These are phyloP conservation scores for Chymomyza caudatula DNA, from an alignment of 2,888 invertebrate genomes.

Conservation along the genomic window DNA sequence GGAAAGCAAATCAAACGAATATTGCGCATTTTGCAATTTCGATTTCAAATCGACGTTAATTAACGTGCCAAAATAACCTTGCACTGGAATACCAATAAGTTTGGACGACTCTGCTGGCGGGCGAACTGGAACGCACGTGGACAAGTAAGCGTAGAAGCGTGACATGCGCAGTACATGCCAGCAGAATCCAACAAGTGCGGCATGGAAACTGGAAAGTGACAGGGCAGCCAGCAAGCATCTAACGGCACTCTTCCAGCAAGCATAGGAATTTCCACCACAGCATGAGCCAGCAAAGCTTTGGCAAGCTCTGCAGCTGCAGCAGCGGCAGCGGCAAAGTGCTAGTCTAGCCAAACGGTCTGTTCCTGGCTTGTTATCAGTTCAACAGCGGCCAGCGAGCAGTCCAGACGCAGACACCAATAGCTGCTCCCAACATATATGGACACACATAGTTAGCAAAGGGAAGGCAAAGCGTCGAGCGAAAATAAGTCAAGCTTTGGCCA, in stretches of 20 bases:
- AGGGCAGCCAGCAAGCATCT: slow-evolving; percentile 10
- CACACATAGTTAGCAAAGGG: background rate
- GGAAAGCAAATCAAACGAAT: too few relatives aligned
- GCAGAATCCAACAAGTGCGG: slow-evolving; percentile 74
- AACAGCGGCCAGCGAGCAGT: slow-evolving; percentile 2
- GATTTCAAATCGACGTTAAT: too few relatives aligned
- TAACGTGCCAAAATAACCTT: too few relatives aligned
- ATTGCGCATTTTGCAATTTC: too few relatives aligned
- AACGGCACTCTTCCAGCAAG: slow-evolving; percentile 15
- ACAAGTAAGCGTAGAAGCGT: slow-evolving; percentile 35
- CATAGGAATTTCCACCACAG: slow-evolving; percentile 34
- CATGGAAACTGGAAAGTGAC: slow-evolving; percentile 27
- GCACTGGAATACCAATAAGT: background rate
- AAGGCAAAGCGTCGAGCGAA: background rate
- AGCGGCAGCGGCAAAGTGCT: background rate
- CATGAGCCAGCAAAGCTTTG: slow-evolving; percentile 10
- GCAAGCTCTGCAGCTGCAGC: too few relatives aligned
- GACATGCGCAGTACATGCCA: slow-evolving; percentile 56
- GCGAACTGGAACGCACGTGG: slow-evolving; percentile 46
- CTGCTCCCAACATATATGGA: background rate
- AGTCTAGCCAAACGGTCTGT: background rate
- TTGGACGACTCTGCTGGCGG: background rate
- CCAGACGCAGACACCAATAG: background rate
- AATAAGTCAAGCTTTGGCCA: too few relatives aligned
- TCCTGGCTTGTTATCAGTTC: background rate